Percentiles rank a stretch among this genome's conserved stretches.
phyloP scores from a whole-genome alignment of 2,888 invertebrate species.

The Latrodectus elegans region DNA sequence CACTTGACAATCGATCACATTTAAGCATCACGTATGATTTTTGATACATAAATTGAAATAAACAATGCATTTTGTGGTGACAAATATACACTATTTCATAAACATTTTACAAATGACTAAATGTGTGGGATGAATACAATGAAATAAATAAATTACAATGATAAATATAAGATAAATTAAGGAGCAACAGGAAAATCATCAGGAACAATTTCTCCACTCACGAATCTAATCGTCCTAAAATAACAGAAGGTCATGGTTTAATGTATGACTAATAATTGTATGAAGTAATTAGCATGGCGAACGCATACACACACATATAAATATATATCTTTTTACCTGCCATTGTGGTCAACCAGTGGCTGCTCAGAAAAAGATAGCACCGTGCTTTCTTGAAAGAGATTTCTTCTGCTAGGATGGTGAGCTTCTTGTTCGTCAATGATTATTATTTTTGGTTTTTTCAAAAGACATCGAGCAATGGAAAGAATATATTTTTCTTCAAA shows the following conservation, averaged over 20 bases:
- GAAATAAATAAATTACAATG: slow-evolving; percentile 36
- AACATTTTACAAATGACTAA: no score
- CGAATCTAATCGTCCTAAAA: slow-evolving; percentile 41
- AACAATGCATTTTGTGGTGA: no score
- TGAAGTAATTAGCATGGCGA: background rate
- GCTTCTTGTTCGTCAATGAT: slow-evolving; percentile 39
- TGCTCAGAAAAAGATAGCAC: slow-evolving; percentile 29
- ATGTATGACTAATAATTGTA: background rate
- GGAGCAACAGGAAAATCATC: slow-evolving; percentile 1
- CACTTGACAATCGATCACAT: no score
- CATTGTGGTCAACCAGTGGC: slow-evolving; percentile 14
- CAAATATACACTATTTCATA: no score
- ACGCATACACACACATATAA: no score
- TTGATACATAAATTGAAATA: no score
- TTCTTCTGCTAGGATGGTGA: background rate
- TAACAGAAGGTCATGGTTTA: background rate
- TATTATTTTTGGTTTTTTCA: slow-evolving; percentile 51
- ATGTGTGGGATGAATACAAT: background rate
- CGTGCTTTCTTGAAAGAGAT: slow-evolving; percentile 43
- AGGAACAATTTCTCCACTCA: slow-evolving; percentile 40
- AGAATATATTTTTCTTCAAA: slow-evolving; percentile 19
- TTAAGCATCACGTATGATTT: no score
- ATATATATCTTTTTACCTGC: slow-evolving; percentile 19
- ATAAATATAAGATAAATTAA: slow-evolving; percentile 8
- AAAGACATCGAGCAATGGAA: slow-evolving; percentile 27